Conservation (phyloP, 2,888 invertebrate species). For the Atrina japonica region DNA sequence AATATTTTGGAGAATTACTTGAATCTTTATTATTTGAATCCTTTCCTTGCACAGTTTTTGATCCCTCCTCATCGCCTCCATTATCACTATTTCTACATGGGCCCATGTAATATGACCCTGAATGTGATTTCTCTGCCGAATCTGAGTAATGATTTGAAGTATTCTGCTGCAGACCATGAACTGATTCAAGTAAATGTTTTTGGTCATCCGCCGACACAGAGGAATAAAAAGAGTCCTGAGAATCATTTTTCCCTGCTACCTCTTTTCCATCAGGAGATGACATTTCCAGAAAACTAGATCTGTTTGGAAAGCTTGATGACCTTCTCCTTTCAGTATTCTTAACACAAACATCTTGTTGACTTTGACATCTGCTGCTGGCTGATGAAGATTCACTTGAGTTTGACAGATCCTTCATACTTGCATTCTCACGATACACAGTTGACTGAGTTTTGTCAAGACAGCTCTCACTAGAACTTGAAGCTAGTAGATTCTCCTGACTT, state of each 20-base stretch:
- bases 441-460: conserved; percentile 40
- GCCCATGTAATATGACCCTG: conserved; percentile 45
- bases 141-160: not conserved
- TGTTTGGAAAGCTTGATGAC: conserved; percentile 75
- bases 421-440: conserved; percentile 43
- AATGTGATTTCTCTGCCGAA: not conserved
- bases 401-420: conserved; percentile 39
- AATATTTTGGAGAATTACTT: conserved; percentile 35
- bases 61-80: conserved; percentile 29
- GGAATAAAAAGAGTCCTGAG: conserved; percentile 38
- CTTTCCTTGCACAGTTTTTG: conserved; percentile 1
- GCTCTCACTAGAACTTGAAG: conserved; percentile 56
- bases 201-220: conserved; percentile 34
- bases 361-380: conserved; percentile 52
- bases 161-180: not conserved
- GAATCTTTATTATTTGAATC: conserved; percentile 32
- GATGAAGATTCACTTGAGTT: conserved; percentile 49
- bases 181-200: conserved; percentile 28
- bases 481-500: conserved; percentile 69
- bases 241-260: conserved; percentile 5
- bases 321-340: conserved; percentile 57
- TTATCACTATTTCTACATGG: conserved; percentile 39
- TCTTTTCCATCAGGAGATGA: conserved; percentile 4
- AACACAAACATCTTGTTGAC: conserved; percentile 62
- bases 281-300: conserved; percentile 60